These are phyloP conservation scores for Martes flavigula DNA, from an alignment of 2,797 vertebrate species.

Conservation along the genomic window DNA sequence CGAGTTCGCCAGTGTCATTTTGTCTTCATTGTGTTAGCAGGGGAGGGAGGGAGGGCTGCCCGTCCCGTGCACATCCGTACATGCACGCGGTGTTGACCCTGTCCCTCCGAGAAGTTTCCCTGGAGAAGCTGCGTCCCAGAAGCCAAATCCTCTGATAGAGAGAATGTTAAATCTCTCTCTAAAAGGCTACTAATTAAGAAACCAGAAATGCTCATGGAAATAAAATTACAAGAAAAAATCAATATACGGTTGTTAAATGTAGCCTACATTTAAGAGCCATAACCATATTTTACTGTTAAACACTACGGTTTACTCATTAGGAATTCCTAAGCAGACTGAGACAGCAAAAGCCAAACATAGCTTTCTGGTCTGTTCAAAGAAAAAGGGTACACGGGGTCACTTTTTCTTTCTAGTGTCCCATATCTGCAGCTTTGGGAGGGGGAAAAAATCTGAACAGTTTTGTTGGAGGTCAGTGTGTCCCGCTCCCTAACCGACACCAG, in stretches of 20 bases:
- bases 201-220: conserved; percentile 86
- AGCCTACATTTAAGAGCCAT: conserved; percentile 84
- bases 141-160: conserved; percentile 77
- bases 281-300: conserved; percentile 87
- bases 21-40: conserved; percentile 78
- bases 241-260: conserved; percentile 87
- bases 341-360: conserved; percentile 79
- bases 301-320: conserved; percentile 80
- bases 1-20: conserved; percentile 73
- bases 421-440: neutral
- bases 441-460: neutral
- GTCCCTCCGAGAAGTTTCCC: neutral
- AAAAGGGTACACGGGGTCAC: rapidly evolving
- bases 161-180: conserved; percentile 85
- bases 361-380: conserved; percentile 66
- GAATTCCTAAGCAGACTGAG: conserved; percentile 83
- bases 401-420: conserved; percentile 1
- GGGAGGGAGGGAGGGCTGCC: neutral
- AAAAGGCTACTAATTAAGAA: conserved; percentile 89
- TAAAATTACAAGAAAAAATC: conserved; percentile 86
- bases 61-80: neutral
- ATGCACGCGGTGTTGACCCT: rapidly evolving
- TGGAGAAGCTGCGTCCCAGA: conserved; percentile 72
- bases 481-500: neutral
- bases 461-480: neutral